Base-by-base conservation (phyloP, 2,113 vertebrate genomes). In the Petroica traversi region DNA sequence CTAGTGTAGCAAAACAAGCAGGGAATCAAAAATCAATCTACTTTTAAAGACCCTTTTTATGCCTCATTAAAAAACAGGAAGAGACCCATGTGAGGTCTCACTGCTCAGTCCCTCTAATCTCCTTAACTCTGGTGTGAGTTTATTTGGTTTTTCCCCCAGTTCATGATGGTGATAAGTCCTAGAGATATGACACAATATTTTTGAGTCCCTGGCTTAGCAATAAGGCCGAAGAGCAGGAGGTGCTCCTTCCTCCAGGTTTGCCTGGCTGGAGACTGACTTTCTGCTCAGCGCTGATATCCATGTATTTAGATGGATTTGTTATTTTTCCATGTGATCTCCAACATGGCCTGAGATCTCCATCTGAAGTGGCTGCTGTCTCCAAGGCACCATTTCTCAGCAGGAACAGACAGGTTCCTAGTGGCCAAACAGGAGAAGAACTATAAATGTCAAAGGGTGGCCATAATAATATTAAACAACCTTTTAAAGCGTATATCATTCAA, bases 71-170 rank as follows among this genome's bases (percentile, higher is more conserved):
- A 95, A 89, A 91, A 19, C 54, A 72, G 74, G 28, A 71, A 54
- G 51, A 78, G 41, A 87, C 12, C 6, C 66, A 73, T 85, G 33
- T 73, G 54, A 87, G 34, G 57, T 85, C 64, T 92, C 66, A 23
- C 61, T 92, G 46, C 74, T 91, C 89, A 73, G 58, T 76, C 26
- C 38, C n/a, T 36, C 67, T 82, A 91, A 95, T 91, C 69, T 85
- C 77, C 89, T 94, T 87, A 79, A 69, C 16, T 73, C 72, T 81
- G 25, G 23, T 0, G 0, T 68, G 77, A 24, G 14, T 72, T 89
- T 64, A n/a, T 86, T 91, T 75, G 80, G 18, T 54, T 75, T 57
- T 63, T 3, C 8, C 22, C 22, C 16, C 0, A 0, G 4, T 71
- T 62, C 76, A 54, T 85, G 74, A 73, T 0, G 4, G 36, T 17